Evolutionary conservation across 1,140 invertebrate species (phyloP).

Genomic region (Rhagoletis pomonella): DNA sequence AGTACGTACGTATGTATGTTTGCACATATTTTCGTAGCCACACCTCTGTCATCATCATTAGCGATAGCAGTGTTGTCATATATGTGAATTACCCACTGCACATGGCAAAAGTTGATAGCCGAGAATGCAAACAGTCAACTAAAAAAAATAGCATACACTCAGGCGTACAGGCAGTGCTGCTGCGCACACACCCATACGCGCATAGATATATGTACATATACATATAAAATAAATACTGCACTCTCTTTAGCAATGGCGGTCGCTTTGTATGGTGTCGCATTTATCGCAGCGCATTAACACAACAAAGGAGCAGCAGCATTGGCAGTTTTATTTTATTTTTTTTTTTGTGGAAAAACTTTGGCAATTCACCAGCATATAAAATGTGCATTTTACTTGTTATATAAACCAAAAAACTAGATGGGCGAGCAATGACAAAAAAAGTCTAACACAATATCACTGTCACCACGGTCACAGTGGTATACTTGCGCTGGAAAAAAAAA

Average conservation of each 20-base stretch:
- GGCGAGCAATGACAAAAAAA: neutral
- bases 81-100: neutral
- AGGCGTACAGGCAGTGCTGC: neutral
- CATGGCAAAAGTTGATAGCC: neutral
- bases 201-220: too few species aligned
- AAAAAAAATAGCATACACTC: neutral
- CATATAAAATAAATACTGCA: neutral
- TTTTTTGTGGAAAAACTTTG: slow-evolving; percentile 1
- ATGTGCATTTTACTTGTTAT: too few species aligned
- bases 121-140: neutral
- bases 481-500: too few species aligned
- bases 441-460: neutral
- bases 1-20: too few species aligned
- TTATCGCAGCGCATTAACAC: too few species aligned
- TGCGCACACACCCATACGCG: too few species aligned
- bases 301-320: too few species aligned
- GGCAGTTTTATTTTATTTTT: neutral
- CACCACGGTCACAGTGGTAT: neutral
- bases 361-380: neutral
- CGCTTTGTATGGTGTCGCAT: neutral
- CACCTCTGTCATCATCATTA: neutral
- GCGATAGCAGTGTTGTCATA: neutral
- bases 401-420: neutral
- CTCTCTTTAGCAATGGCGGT: neutral
- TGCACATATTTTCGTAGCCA: neutral